These are phyloP conservation scores for Zelostemma sp. DNA, from an alignment of 1,140 invertebrate species.

Conservation along the genomic window DNA sequence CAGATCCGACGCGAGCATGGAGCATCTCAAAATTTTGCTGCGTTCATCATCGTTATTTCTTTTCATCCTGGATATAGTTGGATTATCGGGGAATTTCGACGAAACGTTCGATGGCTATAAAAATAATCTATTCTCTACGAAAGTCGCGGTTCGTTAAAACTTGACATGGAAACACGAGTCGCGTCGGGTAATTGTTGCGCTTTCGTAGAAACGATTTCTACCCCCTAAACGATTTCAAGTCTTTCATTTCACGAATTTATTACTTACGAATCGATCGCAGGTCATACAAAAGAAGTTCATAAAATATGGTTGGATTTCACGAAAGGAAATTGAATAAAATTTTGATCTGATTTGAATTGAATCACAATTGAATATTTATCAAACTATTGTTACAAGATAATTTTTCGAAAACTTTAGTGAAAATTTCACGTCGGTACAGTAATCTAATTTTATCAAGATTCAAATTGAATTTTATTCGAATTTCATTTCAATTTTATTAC, in stretches of 20 bases:
- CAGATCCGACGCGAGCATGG: constrained; percentile 27
- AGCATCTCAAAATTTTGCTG: constrained; percentile 39
- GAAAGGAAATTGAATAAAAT: no score
- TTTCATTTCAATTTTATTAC: no score
- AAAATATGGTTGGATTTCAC: no score
- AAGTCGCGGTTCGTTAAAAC: not conserved
- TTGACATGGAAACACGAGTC: constrained; percentile 1
- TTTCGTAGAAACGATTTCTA: not conserved
- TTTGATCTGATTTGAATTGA: no score
- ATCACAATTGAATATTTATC: no score
- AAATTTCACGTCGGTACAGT: no score
- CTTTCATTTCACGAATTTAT: not conserved
- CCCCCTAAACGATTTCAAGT: not conserved
- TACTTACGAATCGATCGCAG: no score
- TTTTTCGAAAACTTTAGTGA: no score
- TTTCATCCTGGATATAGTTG: constrained; percentile 36
- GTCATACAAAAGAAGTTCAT: no score
- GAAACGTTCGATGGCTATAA: constrained; percentile 33
- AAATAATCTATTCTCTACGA: constrained; percentile 29
- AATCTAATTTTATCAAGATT: no score
- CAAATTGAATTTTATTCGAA: no score
- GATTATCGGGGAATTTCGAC: constrained; percentile 31
- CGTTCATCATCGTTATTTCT: constrained; percentile 49
- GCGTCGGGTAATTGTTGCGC: not conserved
- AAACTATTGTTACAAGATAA: no score